These are phyloP conservation scores for Sminthopsis crassicaudata DNA, from an alignment of 2,113 vertebrate species.

Conservation along the genomic window DNA sequence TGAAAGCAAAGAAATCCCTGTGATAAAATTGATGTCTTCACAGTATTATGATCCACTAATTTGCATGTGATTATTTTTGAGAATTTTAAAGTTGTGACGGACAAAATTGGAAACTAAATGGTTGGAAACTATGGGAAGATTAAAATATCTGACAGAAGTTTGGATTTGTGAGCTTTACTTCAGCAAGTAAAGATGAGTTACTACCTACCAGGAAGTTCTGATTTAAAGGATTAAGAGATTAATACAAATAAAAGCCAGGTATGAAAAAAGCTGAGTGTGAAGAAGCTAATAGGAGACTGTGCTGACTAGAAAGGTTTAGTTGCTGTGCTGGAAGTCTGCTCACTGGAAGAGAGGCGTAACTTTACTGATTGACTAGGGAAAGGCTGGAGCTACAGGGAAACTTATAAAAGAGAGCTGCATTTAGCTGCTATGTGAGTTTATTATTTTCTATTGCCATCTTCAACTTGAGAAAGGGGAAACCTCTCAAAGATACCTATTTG, in stretches of 20 bases:
- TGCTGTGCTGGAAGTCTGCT: neutral
- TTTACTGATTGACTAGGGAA: neutral
- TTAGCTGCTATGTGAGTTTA: neutral
- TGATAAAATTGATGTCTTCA: neutral
- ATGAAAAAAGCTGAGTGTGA: neutral
- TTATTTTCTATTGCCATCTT: neutral
- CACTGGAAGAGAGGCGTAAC: neutral
- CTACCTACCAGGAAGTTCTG: neutral
- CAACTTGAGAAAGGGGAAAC: neutral
- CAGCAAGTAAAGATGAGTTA: neutral
- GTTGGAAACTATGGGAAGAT: neutral
- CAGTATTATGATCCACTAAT: neutral
- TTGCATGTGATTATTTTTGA: neutral
- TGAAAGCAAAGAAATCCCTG: neutral
- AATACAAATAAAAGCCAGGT: neutral
- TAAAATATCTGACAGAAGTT: neutral
- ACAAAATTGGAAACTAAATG: neutral
- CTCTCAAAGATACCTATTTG: neutral
- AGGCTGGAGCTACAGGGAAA: neutral
- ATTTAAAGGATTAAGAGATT: neutral
- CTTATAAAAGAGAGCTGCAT: neutral
- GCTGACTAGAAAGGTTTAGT: neutral
- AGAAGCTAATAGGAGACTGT: neutral
- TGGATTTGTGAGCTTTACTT: neutral
- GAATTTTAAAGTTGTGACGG: neutral